A percentile compares a stretch with the other conserved stretches of the same genome.
phyloP scores from a whole-genome alignment of 1,140 invertebrate genomes.

The Gonioctena quinquepunctata region DNA sequence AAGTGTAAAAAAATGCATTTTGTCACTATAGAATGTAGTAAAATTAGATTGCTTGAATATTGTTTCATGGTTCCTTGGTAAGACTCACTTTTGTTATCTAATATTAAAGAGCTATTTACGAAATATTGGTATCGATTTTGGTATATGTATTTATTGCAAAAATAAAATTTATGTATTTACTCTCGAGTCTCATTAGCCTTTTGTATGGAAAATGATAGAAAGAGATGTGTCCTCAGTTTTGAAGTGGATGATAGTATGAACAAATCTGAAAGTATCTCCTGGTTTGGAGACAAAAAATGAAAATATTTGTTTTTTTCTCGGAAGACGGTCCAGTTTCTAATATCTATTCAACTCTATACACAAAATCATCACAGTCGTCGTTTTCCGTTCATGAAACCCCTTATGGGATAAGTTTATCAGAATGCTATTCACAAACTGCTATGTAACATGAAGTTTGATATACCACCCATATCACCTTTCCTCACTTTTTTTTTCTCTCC shows the following conservation, averaged over 20 bases:
- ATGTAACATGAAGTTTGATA: too few relatives aligned
- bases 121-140: slow-evolving; percentile 23
- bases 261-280: too few relatives aligned
- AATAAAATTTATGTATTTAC: slow-evolving; percentile 29
- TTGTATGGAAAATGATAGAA: not conserved
- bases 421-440: too few relatives aligned
- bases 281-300: too few relatives aligned
- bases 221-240: too few relatives aligned
- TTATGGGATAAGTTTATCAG: too few relatives aligned
- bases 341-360: too few relatives aligned
- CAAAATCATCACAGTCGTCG: too few relatives aligned
- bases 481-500: not conserved
- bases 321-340: too few relatives aligned
- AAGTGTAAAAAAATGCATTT: not conserved
- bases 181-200: not conserved
- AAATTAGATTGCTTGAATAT: slow-evolving; percentile 8
- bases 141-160: slow-evolving; percentile 30
- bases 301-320: too few relatives aligned
- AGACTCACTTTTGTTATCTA: slow-evolving; percentile 28
- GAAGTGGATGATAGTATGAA: too few relatives aligned
- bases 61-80: slow-evolving; percentile 25
- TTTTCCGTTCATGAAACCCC: too few relatives aligned
- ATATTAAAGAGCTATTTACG: slow-evolving; percentile 28
- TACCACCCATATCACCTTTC: not conserved
- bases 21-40: not conserved